A percentile compares a stretch with the other conserved stretches of the same genome.
phyloP scores from a whole-genome alignment of 2,888 invertebrate genomes.

The Leptinotarsa haldemani region DNA sequence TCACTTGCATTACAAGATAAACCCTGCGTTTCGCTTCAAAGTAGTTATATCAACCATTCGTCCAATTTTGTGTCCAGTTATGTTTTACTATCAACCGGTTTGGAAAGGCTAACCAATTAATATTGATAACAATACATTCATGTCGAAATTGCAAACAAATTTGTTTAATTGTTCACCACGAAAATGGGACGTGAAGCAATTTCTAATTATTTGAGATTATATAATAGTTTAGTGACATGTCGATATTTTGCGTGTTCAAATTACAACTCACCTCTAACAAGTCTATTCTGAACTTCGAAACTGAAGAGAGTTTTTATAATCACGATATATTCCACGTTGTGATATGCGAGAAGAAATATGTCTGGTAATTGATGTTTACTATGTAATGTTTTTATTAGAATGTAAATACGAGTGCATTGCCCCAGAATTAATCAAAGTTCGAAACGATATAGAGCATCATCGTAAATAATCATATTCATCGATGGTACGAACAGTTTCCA shows the following conservation, averaged over 20 bases:
- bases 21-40: background rate
- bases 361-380: conserved; percentile 28
- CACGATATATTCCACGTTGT: background rate
- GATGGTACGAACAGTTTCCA: background rate
- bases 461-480: conserved; percentile 16
- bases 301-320: conserved; percentile 6
- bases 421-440: conserved; percentile 34
- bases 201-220: conserved; percentile 10
- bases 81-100: conserved; percentile 1
- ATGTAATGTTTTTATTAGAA: conserved; percentile 26
- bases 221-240: conserved; percentile 31
- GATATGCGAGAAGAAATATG: conserved; percentile 10
- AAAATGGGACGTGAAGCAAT: conserved; percentile 12
- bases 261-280: conserved; percentile 25
- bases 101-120: conserved; percentile 4
- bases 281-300: conserved; percentile 20
- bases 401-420: conserved; percentile 34
- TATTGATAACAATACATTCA: conserved; percentile 7
- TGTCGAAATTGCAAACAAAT: conserved; percentile 15
- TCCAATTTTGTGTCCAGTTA: background rate
- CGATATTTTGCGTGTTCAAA: conserved; percentile 8
- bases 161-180: conserved; percentile 14
- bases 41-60: background rate
- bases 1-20: too few relatives aligned
- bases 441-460: conserved; percentile 25